Percentiles rank a stretch among this genome's conserved stretches.
Evolutionary conservation across 2,888 invertebrate species (phyloP).

Genomic region (Byasa hedistus): DNA sequence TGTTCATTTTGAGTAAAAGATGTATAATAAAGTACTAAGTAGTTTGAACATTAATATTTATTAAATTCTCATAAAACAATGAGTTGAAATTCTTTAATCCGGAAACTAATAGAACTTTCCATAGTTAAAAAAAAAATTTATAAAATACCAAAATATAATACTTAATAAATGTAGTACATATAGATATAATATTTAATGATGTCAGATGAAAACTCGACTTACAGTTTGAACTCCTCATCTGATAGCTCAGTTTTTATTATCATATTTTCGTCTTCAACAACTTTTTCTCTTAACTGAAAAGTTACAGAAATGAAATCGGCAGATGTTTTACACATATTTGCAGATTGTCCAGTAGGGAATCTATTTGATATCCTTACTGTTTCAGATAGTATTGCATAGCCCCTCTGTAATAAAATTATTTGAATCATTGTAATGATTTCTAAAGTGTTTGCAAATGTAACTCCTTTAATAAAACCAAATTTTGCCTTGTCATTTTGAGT

Average conservation of each 20-base stretch:
- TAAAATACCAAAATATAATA: neutral
- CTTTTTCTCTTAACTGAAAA: slow-evolving; percentile 81
- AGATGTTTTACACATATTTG: slow-evolving; percentile 87
- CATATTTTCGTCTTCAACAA: slow-evolving; percentile 74
- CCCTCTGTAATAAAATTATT: slow-evolving; percentile 74
- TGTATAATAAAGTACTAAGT: too few relatives aligned
- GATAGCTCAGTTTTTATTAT: slow-evolving; percentile 78
- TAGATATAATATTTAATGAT: neutral
- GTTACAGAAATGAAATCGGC: slow-evolving; percentile 85
- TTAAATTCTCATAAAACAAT: too few relatives aligned
- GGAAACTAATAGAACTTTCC: too few relatives aligned
- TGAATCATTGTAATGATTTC: neutral
- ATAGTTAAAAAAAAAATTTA: neutral
- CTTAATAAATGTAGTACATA: too few relatives aligned
- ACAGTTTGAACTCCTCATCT: slow-evolving; percentile 62
- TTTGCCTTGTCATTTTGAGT: too few relatives aligned
- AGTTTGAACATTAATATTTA: too few relatives aligned
- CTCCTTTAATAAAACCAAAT: too few relatives aligned
- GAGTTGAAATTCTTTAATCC: too few relatives aligned
- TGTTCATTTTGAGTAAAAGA: neutral
- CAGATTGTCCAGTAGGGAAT: slow-evolving; percentile 85
- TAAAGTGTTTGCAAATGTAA: too few relatives aligned
- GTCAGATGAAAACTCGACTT: slow-evolving; percentile 35
- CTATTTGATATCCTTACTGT: slow-evolving; percentile 85
- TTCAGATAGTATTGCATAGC: slow-evolving; percentile 82